Percentiles rank a stretch among this genome's conserved stretches.
These are phyloP conservation scores for Melipona beecheii DNA, from an alignment of 2,888 invertebrate genomes.

Conservation along the genomic window DNA sequence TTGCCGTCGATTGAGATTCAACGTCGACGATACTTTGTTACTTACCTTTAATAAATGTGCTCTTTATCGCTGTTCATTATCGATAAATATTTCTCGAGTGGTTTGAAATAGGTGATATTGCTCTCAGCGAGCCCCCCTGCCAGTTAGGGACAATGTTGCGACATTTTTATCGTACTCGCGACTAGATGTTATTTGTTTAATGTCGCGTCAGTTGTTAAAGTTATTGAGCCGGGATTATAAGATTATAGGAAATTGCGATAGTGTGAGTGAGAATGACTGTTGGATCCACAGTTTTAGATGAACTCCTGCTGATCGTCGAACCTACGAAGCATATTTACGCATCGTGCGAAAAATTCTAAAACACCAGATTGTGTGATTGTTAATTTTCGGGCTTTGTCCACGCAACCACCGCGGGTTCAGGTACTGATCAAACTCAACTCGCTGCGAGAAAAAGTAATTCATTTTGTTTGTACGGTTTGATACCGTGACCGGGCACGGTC, in stretches of 20 bases:
- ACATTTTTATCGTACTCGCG: conserved; percentile 22
- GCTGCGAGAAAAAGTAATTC: conserved; percentile 2
- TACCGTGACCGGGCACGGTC: conserved; percentile 7
- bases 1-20: conserved; percentile 4
- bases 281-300: no score
- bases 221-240: no score
- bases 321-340: no score
- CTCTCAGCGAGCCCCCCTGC: neutral
- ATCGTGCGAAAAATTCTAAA: no score
- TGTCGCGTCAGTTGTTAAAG: no score
- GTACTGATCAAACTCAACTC: conserved; percentile 7
- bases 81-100: conserved; percentile 21
- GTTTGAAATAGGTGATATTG: conserved; percentile 10
- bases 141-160: neutral
- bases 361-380: no score
- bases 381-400: no score
- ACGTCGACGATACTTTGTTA: conserved; percentile 19
- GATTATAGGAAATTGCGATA: no score
- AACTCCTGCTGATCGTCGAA: no score
- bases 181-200: neutral
- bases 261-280: no score
- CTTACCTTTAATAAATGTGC: conserved; percentile 23
- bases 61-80: neutral
- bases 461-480: conserved; percentile 36
- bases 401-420: no score